Conservation (phyloP, 1,140 invertebrate genomes). For the Meteorus sp. region DNA sequence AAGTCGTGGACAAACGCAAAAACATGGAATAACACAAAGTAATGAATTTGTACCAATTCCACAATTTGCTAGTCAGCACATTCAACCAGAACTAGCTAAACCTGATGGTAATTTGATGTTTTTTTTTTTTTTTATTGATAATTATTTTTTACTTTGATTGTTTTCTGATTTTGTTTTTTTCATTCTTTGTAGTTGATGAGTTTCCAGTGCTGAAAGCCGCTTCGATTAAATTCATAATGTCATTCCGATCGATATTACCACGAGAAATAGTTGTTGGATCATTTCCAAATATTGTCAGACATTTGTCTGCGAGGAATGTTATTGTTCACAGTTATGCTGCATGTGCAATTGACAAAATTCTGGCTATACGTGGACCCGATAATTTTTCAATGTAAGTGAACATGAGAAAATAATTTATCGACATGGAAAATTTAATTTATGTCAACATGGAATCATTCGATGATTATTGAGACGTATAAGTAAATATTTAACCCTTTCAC, state of each 20-base stretch:
- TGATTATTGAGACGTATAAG: constrained; percentile 19
- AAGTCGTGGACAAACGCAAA: constrained; percentile 87
- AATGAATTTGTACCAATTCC: constrained; percentile 86
- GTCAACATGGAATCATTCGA: background rate
- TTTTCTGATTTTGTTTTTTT: constrained; percentile 23
- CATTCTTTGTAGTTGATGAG: constrained; percentile 77
- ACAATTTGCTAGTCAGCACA: constrained; percentile 84
- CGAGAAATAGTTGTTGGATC: constrained; percentile 72
- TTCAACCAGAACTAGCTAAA: constrained; percentile 81
- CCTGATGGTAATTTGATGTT: constrained; percentile 63
- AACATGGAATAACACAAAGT: constrained; percentile 87
- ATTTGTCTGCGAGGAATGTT: constrained; percentile 72
- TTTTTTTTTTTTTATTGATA: background rate
- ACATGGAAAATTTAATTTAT: constrained; percentile 17
- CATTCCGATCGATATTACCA: constrained; percentile 88
- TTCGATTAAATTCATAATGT: constrained; percentile 94
- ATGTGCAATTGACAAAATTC: constrained; percentile 85
- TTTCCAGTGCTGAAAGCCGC: constrained; percentile 93
- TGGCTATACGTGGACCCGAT: constrained; percentile 69
- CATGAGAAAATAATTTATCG: constrained; percentile 15
- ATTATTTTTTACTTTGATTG: constrained; percentile 23
- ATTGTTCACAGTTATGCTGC: constrained; percentile 96
- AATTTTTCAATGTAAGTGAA: constrained; percentile 61
- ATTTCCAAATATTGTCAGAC: constrained; percentile 76
- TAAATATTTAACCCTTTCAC: constrained; percentile 38